A percentile compares a stretch with the other conserved stretches of the same genome.
Evolutionary conservation across 2,888 invertebrate genomes (phyloP).

Genomic region (Parapristionchus giblindavisi): DNA sequence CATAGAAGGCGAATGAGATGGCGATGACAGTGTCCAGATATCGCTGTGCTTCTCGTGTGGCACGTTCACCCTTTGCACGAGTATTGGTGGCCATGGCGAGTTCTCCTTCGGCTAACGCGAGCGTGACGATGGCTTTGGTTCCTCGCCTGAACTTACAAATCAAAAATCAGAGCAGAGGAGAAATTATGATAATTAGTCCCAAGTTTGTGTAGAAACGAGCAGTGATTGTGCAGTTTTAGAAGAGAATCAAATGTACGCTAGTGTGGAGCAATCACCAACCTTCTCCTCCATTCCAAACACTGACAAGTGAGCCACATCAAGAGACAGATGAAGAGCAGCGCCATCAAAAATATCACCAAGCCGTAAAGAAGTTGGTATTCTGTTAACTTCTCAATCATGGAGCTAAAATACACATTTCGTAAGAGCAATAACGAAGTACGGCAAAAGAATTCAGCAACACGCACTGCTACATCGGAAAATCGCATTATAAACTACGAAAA

Average conservation of each 20-base stretch:
- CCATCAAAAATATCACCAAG: conserved; percentile 19
- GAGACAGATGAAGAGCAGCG: conserved; percentile 12
- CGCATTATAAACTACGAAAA: no score
- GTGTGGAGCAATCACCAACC: no score
- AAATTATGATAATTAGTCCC: no score
- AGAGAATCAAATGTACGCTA: no score
- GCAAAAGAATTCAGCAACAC: no score
- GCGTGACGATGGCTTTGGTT: conserved; percentile 21
- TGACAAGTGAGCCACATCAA: conserved; percentile 20
- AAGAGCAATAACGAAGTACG: no score
- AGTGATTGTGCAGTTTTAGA: no score
- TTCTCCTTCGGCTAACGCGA: conserved; percentile 23
- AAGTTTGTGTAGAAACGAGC: no score
- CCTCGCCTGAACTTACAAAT: background rate
- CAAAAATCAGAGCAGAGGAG: background rate
- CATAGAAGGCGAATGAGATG: conserved; percentile 24
- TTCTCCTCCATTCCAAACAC: conserved; percentile 31
- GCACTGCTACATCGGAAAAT: no score
- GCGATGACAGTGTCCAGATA: background rate
- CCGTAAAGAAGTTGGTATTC: conserved; percentile 4
- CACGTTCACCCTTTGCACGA: background rate
- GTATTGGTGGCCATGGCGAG: background rate
- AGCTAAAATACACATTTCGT: no score
- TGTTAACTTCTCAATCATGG: no score
- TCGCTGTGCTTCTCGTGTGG: conserved; percentile 13